Base-by-base conservation (phyloP, 92 coral and sea anemone species). In the Epizoanthus fatuus region DNA sequence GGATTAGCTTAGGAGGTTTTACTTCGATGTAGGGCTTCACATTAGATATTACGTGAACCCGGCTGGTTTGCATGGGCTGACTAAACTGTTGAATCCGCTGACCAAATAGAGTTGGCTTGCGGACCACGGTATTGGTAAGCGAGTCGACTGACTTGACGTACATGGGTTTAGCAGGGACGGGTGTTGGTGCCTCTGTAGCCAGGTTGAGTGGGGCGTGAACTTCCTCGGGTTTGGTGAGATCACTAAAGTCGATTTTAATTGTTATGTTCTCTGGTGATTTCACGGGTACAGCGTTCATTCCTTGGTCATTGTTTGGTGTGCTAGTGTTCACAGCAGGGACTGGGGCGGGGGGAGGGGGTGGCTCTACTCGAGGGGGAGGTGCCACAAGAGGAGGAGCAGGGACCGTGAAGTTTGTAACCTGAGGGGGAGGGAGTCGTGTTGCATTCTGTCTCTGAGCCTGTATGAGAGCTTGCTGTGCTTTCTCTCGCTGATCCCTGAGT, bases 1-100 rank as follows among this genome's bases (percentile, higher is more conserved):
- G 14, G 13, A 77, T 12, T 17, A 40, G 9, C 19, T 77, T 77
- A 19, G 70, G 82, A 2, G 82, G 70, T 44, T 77, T 77, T 7
- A 44, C 81, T 90, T 93, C 57, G 73, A 83, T 42, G 85, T 88
- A 35, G 81, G 86, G 71, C 95, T 91, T 12, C 86, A 84, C 10
- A 87, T 79, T 3, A 64, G 89, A 67, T 89, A 92, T 77, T 83
- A 92, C 37, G 91, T 74, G 78, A 87, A 85, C 15, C 87, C 75
- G 40, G 52, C 88, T 55, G 63, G 87, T 67, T 51, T 82, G 72
- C 69, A 90, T 47, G 63, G 69, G 81, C 65, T 76, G 68, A 60
- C 83, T 62, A 68, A 62, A 76, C 92, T 66, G 88, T 38, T 80
- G 82, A 32, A 81, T 64, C 44, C 75, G 86, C 87, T 72, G 88